phyloP scores from a whole-genome alignment of 2,888 invertebrate species.

The Smittia sp. region DNA sequence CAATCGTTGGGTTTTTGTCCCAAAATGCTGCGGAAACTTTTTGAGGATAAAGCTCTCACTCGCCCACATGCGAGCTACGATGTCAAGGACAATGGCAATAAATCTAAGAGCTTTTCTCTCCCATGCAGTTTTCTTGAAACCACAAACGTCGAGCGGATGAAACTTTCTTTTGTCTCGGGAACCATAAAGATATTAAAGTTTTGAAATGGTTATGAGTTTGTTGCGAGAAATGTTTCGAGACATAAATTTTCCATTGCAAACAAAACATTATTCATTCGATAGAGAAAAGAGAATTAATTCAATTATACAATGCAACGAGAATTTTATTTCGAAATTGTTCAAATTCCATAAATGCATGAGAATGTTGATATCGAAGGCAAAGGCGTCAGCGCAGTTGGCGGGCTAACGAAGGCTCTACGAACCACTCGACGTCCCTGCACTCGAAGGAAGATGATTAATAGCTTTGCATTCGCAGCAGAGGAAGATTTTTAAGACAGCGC shows the following conservation, averaged over 20 bases:
- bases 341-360: not conserved
- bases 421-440: not conserved
- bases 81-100: slow-evolving; percentile 22
- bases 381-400: not conserved
- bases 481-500: not conserved
- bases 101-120: not conserved
- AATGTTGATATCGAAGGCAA: not conserved
- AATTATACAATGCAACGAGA: not conserved
- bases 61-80: not conserved
- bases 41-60: not conserved
- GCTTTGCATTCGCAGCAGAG: not conserved
- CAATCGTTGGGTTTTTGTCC: not conserved
- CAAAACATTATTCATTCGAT: slow-evolving; percentile 8
- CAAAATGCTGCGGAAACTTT: not conserved
- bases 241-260: slow-evolving; percentile 1
- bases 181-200: slow-evolving; percentile 12
- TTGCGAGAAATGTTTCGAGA: not conserved
- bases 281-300: not conserved
- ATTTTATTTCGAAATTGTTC: not conserved
- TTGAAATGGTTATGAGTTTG: not conserved
- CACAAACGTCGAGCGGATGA: not conserved
- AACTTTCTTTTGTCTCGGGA: not conserved
- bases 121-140: not conserved
- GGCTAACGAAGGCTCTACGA: not conserved
- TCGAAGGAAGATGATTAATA: not conserved